Conservation (phyloP, 2,888 invertebrate species). For the Nemotelus nigrinus region DNA sequence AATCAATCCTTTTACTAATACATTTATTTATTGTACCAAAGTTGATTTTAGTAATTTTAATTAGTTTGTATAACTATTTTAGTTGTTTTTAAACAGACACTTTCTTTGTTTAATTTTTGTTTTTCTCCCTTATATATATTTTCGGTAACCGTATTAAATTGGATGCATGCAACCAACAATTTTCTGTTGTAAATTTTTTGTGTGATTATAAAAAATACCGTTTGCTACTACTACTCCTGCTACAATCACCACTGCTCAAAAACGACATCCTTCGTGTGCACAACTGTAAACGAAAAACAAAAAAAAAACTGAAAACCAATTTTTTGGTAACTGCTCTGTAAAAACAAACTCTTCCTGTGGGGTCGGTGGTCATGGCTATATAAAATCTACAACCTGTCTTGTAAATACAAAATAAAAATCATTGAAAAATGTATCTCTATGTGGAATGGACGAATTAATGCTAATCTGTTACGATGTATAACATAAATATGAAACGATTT, state of each 20-base stretch:
- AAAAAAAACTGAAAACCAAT: not conserved
- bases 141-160: conserved; percentile 21
- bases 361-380: conserved; percentile 13
- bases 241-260: not conserved
- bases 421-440: conserved; percentile 7
- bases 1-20: no score
- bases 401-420: conserved; percentile 11
- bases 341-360: conserved; percentile 11
- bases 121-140: conserved; percentile 32
- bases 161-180: conserved; percentile 37
- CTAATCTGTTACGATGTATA: not conserved
- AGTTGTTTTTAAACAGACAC: conserved; percentile 1
- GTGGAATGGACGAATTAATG: conserved; percentile 24
- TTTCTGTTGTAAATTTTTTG: conserved; percentile 30
- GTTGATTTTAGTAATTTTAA: no score
- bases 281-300: conserved; percentile 23
- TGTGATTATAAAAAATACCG: conserved; percentile 26
- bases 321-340: not conserved
- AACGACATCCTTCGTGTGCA: conserved; percentile 16
- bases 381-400: not conserved
- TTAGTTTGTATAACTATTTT: not conserved
- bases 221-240: conserved; percentile 22
- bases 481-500: conserved; percentile 12
- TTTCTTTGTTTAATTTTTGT: conserved; percentile 24
- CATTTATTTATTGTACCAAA: no score